Base-by-base conservation (phyloP, 2,113 vertebrate genomes). In the Boulengeromyrus knoepffleri region DNA sequence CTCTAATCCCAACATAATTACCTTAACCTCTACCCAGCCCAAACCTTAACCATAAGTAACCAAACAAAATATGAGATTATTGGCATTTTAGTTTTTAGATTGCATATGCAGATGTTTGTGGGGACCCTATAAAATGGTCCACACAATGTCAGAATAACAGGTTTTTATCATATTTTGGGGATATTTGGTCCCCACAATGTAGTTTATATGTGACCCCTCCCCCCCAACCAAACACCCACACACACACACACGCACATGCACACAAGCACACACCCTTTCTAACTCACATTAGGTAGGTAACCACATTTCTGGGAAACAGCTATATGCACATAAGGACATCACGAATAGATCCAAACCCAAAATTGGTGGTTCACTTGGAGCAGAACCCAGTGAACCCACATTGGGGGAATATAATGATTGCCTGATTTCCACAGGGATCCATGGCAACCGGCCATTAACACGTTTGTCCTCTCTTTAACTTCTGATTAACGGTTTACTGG, bases 361-460 rank as follows among this genome's bases (percentile, higher is more conserved):
- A 31, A 52, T 27, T 87, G 46, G 15, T 53, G 21, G 46, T 47
- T 80, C 47, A 80, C 36, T 36, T 39, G 17, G 36, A 80, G 74
- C 74, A 80, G 74, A 80, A 39, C 31, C 70, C 70, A 13, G 3
- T 77, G 31, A 77, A 77, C 36, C 31, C 74, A 80, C 74, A 42
- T 49, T 85, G 31, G 52, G 52, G 17, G 15, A 89, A 70, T 86
- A 77, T 74, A 88, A 49, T 80, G 85, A 70, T 89, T 24, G 66
- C 45, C 50, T 83, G 70, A 62, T 89, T 66, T 88, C 53, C 13
- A 77, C 12, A 24, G 7, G 24, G 74, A 91, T 89, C 89, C 91
- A 92, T 92, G 88, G 91, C 90, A 91, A 90, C 92, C 42, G 52
- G 70, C 50, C 86, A 42, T 62, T 91, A 90, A 93, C 91, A 89